Evolutionary conservation across 2,888 invertebrate species (phyloP).

Genomic region (Tenthredo scrophulariae): DNA sequence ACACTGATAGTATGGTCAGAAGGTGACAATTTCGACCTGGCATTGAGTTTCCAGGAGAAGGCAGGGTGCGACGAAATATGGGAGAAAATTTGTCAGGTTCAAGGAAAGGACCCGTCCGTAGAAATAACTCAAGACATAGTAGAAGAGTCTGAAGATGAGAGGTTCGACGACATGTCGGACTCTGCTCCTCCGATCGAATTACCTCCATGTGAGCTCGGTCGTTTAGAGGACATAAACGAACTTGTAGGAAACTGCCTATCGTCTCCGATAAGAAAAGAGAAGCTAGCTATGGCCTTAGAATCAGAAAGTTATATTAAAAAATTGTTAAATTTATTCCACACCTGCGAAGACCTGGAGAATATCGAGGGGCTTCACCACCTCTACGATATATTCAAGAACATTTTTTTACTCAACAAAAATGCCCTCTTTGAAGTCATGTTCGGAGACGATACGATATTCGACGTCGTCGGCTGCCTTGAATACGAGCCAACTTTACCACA

Average conservation of each 20-base stretch:
- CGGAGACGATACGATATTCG: conserved; percentile 97
- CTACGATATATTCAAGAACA: conserved; percentile 98
- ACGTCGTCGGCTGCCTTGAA: conserved; percentile 98
- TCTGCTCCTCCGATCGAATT: conserved; percentile 96
- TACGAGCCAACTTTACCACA: conserved; percentile 94
- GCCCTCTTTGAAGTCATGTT: conserved; percentile 98
- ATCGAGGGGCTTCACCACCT: conserved; percentile 96
- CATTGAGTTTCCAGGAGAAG: conserved; percentile 99
- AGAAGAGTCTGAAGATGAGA: conserved; percentile 97
- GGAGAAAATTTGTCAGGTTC: conserved; percentile 99
- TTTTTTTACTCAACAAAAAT: conserved; percentile 98
- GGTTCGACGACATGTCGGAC: conserved; percentile 98
- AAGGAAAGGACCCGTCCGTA: conserved; percentile 99
- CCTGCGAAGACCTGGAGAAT: conserved; percentile 98
- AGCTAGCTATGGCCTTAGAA: conserved; percentile 95
- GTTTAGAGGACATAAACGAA: conserved; percentile 97
- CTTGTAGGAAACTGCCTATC: conserved; percentile 93
- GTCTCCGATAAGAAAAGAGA: conserved; percentile 95
- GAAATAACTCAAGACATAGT: conserved; percentile 98
- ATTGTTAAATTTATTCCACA: conserved; percentile 95
- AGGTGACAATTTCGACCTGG: conserved; percentile 99
- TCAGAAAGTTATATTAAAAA: conserved; percentile 97
- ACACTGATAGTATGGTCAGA: conserved; percentile 99
- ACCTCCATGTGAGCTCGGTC: conserved; percentile 95
- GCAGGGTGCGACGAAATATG: conserved; percentile 99